Evolutionary conservation across 2,888 invertebrate genomes (phyloP).

Genomic region (Pristionchus maxplancki): DNA sequence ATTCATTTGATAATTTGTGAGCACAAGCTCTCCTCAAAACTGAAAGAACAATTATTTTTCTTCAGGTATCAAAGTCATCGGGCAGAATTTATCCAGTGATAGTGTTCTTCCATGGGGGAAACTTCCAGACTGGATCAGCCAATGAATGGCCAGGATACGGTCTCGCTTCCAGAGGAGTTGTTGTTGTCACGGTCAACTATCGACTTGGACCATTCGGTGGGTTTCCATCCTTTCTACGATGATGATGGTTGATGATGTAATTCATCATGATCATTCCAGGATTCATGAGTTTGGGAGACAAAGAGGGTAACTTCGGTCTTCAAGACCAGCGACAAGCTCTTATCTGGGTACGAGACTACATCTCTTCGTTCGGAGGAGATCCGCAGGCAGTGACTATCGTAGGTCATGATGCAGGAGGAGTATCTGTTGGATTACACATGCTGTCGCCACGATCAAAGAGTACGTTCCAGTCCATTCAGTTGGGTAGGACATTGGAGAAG

Average conservation of each 20-base stretch:
- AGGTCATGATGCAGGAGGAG: constrained; percentile 86
- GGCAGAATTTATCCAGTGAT: constrained; percentile 79
- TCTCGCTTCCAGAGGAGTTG: constrained; percentile 80
- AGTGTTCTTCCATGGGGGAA: constrained; percentile 81
- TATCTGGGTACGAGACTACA: constrained; percentile 84
- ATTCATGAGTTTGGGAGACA: constrained; percentile 80
- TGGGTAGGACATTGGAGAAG: too few species aligned
- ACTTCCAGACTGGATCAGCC: constrained; percentile 80
- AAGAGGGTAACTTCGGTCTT: constrained; percentile 81
- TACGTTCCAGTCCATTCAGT: constrained; percentile 51
- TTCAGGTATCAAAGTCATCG: constrained; percentile 68
- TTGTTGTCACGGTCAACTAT: constrained; percentile 82
- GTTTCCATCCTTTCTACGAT: constrained; percentile 25
- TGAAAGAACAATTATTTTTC: too few species aligned
- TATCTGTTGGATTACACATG: constrained; percentile 80
- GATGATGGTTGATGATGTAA: neutral
- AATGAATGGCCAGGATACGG: constrained; percentile 80
- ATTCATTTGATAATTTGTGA: neutral
- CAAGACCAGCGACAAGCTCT: constrained; percentile 80
- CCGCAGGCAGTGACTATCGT: constrained; percentile 86
- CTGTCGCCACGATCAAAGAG: constrained; percentile 78
- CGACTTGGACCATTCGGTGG: constrained; percentile 81
- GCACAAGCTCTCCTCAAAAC: too few species aligned
- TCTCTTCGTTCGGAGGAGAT: constrained; percentile 88
- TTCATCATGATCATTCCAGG: constrained; percentile 73